phyloP scores from a whole-genome alignment of 2,113 vertebrate genomes.

The Panthera tigris region DNA sequence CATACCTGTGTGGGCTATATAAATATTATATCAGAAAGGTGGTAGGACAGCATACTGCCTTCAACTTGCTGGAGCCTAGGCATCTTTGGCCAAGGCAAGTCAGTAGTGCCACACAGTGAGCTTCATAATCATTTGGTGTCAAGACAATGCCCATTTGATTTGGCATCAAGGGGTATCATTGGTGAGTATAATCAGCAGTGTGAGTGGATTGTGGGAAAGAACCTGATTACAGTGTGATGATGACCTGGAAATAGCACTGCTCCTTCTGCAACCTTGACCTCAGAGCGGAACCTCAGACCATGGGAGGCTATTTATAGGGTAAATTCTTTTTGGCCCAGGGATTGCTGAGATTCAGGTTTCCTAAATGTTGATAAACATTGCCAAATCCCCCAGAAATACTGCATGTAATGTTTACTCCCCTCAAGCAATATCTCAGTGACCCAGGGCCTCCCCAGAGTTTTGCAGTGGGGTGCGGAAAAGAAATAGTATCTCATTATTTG shows the following conservation, averaged over 20 bases:
- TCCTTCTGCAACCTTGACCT: not conserved
- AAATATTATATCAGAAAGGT: not conserved
- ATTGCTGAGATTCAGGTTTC: not conserved
- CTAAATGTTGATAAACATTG: not conserved
- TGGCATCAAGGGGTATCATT: fast-evolving
- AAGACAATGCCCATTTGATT: not conserved
- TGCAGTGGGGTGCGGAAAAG: not conserved
- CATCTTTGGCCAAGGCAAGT: fast-evolving
- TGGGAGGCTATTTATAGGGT: not conserved
- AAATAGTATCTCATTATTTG: not conserved
- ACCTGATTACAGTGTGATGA: not conserved
- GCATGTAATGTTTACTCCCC: not conserved
- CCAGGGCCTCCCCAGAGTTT: not conserved
- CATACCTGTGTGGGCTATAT: not conserved
- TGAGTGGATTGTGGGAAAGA: fast-evolving
- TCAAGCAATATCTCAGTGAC: not conserved
- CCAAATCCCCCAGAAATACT: not conserved
- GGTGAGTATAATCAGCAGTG: fast-evolving
- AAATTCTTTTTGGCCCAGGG: not conserved
- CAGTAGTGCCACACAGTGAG: not conserved
- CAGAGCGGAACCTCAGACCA: fast-evolving
- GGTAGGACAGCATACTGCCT: not conserved
- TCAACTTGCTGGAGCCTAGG: not conserved
- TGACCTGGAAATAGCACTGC: no score
- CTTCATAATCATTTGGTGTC: fast-evolving